Evolutionary conservation across 2,113 vertebrate species (phyloP).

Genomic region (Hyaena hyaena): DNA sequence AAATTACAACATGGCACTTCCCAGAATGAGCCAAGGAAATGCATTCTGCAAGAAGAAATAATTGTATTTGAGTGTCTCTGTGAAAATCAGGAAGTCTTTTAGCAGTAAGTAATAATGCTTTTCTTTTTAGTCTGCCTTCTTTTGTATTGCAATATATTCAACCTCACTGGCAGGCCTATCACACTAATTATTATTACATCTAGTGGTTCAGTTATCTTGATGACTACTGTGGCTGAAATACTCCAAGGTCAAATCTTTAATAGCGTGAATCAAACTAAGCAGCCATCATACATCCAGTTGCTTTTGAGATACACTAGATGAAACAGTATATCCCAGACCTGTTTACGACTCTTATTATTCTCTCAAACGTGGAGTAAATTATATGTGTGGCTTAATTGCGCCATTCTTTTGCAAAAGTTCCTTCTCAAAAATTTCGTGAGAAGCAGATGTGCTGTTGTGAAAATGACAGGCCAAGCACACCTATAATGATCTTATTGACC

Average conservation of each 20-base stretch:
- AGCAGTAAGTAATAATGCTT: conserved; percentile 77
- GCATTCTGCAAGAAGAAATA: conserved; percentile 80
- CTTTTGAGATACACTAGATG: conserved; percentile 44
- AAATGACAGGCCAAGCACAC: conserved; percentile 36
- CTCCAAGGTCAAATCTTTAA: conserved; percentile 83
- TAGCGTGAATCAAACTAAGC: conserved; percentile 72
- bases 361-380: conserved; percentile 58
- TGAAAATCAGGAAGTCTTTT: conserved; percentile 84
- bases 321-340: conserved; percentile 54
- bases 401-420: conserved; percentile 63
- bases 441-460: neutral
- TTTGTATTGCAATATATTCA: conserved; percentile 78
- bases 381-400: conserved; percentile 55
- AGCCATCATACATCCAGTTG: neutral
- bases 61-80: conserved; percentile 83
- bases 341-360: conserved; percentile 69
- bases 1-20: conserved; percentile 82
- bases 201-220: conserved; percentile 81
- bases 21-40: conserved; percentile 82
- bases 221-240: conserved; percentile 79
- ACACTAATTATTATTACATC: conserved; percentile 85
- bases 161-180: conserved; percentile 79
- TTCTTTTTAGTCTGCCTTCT: conserved; percentile 75
- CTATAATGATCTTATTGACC: neutral
- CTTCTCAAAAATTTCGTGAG: conserved; percentile 39